Evolutionary conservation across 92 coral and sea anemone genomes (phyloP), one percentile per base, ranked within the genome.

Genomic region (Bergia sp.): DNA sequence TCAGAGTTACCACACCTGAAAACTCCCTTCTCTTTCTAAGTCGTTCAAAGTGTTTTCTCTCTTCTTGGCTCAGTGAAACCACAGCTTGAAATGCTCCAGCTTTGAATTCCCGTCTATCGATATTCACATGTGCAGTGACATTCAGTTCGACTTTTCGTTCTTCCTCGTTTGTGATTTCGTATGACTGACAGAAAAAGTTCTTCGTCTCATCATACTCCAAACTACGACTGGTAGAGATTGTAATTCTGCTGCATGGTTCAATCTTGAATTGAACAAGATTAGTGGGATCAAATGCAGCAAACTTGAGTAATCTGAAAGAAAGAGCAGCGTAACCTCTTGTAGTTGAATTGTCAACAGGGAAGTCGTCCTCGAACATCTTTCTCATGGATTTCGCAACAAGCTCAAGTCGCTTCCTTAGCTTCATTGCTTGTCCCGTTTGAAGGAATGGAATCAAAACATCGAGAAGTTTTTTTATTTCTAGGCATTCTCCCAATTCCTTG

Each of bases 1-100:
- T 7, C 18, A 76, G 23, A 4, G 80, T 76, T n/a, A 20, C 45
- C 36, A 16, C 80, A 12, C 53, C 50, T 76, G 80, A 40, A 76
- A 76, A 76, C 80, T 41, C 53, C 8, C 80, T 76, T 76, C 53
- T 76, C 50, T 3, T 76, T 76, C 80, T 12, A 7, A 76, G 80
- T 16, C 37, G 80, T 76, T 76, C 53, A 40, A 76, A 76, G 43
- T 2, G 80, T n/a, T 76, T 9, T 42, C 80, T 41, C 36, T 76
- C 80, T 41, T 41, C 53, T n/a, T 76, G 29, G 10, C 12, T 16
- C 12, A 76, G 53, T 1, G 23, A 2, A 13, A 76, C 80, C 36
- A 39, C 23, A n/a, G 36, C 80, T 76, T 76, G 80, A 76, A 76
- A 76, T 4, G 80, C 80, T 21, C 80, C 80, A 76, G 23, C 29